These are phyloP conservation scores for Cancer borealis DNA, from an alignment of 2,888 invertebrate species.

Conservation along the genomic window DNA sequence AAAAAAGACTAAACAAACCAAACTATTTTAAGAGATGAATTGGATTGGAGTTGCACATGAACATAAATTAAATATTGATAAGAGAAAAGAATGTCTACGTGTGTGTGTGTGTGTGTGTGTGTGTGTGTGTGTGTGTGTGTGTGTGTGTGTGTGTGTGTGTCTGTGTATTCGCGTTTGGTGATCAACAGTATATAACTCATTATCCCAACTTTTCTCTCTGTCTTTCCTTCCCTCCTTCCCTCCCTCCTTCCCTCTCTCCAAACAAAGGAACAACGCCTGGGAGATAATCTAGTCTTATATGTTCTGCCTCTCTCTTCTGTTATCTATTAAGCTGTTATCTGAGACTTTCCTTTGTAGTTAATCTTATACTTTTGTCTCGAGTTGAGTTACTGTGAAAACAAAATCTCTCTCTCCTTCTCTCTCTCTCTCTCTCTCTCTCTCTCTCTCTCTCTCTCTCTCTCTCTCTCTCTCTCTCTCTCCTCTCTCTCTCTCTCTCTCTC, in stretches of 20 bases:
- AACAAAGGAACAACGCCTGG: background rate
- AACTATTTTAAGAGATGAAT: background rate
- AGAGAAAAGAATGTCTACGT: background rate
- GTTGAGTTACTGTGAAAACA: background rate
- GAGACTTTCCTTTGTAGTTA: background rate
- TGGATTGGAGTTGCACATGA: background rate
- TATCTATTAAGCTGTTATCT: background rate
- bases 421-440: background rate
- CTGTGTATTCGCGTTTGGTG: background rate
- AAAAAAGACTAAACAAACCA: no score
- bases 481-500: conserved; percentile 3
- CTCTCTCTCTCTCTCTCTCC: conserved; percentile 3
- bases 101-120: background rate
- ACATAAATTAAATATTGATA: background rate
- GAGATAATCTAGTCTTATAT: background rate
- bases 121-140: background rate
- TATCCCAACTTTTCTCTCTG: background rate
- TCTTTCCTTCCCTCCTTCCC: background rate
- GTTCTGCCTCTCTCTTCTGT: background rate
- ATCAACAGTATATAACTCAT: background rate
- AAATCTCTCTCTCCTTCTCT: background rate
- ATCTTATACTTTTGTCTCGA: background rate
- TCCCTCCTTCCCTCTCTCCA: background rate
- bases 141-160: conserved; percentile 40
- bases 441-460: background rate